A percentile compares a stretch with the other conserved stretches of the same genome.
These are phyloP conservation scores for Colaptes auratus DNA, from an alignment of 2,113 vertebrate species.

Conservation along the genomic window DNA sequence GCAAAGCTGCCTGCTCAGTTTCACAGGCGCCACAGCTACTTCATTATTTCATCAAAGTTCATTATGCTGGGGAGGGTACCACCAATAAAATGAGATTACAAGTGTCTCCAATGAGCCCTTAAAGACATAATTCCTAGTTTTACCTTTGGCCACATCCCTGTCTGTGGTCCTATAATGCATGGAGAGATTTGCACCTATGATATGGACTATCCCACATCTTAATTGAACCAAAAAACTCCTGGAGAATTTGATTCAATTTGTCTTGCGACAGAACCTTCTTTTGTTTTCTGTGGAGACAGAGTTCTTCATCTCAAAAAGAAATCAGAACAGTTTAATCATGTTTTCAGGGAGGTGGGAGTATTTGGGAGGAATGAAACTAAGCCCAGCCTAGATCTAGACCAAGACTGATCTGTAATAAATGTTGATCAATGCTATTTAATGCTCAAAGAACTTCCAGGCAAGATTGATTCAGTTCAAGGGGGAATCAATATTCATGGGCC, in stretches of 20 bases:
- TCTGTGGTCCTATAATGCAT: slow-evolving; percentile 65
- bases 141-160: slow-evolving; percentile 71
- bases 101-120: slow-evolving; percentile 75
- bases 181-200: slow-evolving; percentile 72
- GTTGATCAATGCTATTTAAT: neutral
- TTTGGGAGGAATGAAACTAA: neutral
- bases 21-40: slow-evolving; percentile 76
- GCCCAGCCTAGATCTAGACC: slow-evolving; percentile 5
- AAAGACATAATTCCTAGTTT: slow-evolving; percentile 74
- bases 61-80: slow-evolving; percentile 76
- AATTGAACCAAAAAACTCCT: slow-evolving; percentile 47
- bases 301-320: slow-evolving; percentile 63
- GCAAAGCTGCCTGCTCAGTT: slow-evolving; percentile 68
- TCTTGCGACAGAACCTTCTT: slow-evolving; percentile 47
- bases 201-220: slow-evolving; percentile 49
- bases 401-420: neutral
- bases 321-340: slow-evolving; percentile 59
- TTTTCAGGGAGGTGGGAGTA: slow-evolving; percentile 35
- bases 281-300: slow-evolving; percentile 42
- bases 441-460: neutral
- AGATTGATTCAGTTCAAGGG: neutral
- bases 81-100: slow-evolving; percentile 79
- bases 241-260: slow-evolving; percentile 68
- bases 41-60: slow-evolving; percentile 83
- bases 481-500: neutral